Conservation (phyloP, 2,888 invertebrate genomes). For the Eupithecia insigniata region DNA sequence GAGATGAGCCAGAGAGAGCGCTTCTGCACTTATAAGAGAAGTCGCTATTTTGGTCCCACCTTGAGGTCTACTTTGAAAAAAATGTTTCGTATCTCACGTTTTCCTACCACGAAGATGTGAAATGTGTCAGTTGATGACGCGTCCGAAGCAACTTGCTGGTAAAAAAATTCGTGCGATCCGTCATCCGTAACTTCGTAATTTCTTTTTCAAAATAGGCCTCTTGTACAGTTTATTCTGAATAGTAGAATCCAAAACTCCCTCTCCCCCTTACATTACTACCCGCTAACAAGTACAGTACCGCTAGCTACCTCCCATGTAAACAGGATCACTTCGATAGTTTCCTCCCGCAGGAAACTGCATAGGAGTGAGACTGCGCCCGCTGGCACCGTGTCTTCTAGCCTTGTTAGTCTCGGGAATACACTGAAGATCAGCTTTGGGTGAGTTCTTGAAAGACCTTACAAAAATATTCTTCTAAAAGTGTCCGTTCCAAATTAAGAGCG, state of each 20-base stretch:
- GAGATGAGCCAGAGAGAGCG: neutral
- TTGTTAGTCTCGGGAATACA: slow-evolving; percentile 91
- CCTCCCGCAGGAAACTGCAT: slow-evolving; percentile 85
- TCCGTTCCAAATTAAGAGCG: too few species aligned
- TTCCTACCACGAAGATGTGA: neutral
- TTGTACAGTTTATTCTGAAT: neutral
- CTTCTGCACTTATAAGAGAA: neutral
- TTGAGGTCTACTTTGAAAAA: neutral
- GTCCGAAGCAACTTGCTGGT: neutral
- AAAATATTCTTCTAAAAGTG: too few species aligned
- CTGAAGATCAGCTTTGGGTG: slow-evolving; percentile 94
- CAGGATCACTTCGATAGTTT: slow-evolving; percentile 82
- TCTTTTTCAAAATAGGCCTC: neutral
- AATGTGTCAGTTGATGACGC: neutral
- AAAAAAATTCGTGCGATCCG: neutral
- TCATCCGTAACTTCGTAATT: neutral
- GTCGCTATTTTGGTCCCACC: neutral
- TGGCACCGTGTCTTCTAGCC: slow-evolving; percentile 88
- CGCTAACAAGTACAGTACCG: slow-evolving; percentile 60
- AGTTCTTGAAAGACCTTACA: slow-evolving; percentile 46
- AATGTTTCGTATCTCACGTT: neutral
- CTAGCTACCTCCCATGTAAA: slow-evolving; percentile 59
- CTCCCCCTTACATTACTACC: slow-evolving; percentile 51
- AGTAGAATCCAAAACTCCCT: slow-evolving; percentile 21
- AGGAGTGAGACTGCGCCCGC: slow-evolving; percentile 90